These are phyloP conservation scores for Pithys albifrons DNA, from an alignment of 2,113 vertebrate species.

Conservation along the genomic window DNA sequence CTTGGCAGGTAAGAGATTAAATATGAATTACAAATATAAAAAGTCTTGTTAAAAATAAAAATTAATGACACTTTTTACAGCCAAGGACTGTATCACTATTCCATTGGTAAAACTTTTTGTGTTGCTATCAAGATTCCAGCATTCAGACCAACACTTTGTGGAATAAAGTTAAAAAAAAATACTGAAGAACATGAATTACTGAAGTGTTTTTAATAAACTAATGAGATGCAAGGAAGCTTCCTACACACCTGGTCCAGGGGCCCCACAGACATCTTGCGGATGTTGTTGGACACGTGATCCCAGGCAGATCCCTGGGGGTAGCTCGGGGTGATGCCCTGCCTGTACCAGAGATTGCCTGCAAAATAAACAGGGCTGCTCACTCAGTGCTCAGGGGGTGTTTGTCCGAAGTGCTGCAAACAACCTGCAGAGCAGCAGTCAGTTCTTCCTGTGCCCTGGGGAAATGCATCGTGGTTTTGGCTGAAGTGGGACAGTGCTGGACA, in stretches of 20 bases:
- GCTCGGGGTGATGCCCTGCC: constrained; percentile 88
- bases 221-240: not conserved
- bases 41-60: not conserved
- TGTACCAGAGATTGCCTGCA: constrained; percentile 91
- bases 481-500: not conserved
- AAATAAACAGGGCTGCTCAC: not conserved
- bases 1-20: not conserved
- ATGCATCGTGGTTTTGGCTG: not conserved
- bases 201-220: not conserved
- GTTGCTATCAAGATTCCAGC: not conserved
- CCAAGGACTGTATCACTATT: not conserved
- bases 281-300: constrained; percentile 95
- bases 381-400: not conserved
- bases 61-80: not conserved
- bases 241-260: constrained; percentile 92
- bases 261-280: constrained; percentile 90
- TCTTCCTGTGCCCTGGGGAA: not conserved
- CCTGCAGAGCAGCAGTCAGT: not conserved
- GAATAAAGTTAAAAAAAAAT: not conserved
- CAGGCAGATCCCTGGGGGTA: constrained; percentile 93
- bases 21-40: not conserved
- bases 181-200: not conserved
- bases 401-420: not conserved
- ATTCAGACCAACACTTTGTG: not conserved
- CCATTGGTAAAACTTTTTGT: not conserved